Conservation (phyloP, 2,113 vertebrate genomes). For the Sterna hirundo region DNA sequence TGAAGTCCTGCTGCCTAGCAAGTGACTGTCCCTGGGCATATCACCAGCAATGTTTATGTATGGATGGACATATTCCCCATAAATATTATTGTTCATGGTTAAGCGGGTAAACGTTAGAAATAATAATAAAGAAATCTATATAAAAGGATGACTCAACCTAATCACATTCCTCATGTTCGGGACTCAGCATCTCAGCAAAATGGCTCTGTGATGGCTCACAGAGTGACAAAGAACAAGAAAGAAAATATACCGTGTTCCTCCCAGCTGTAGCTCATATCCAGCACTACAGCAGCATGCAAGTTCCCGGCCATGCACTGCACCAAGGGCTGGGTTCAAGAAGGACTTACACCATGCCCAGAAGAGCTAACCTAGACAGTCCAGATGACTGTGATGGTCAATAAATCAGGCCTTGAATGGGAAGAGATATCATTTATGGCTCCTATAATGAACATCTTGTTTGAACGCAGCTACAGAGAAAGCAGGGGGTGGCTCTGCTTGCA, state of each 20-base stretch:
- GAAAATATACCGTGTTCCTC: not conserved
- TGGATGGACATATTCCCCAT: not conserved
- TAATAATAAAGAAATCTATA: not conserved
- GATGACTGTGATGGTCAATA: not conserved
- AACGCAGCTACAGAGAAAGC: not conserved
- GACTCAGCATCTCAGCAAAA: not conserved
- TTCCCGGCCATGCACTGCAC: fast-evolving
- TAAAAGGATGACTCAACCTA: not conserved
- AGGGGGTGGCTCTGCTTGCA: not conserved
- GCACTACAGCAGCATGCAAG: not conserved
- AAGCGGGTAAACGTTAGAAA: slow-evolving; percentile 7
- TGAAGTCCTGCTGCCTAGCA: not conserved
- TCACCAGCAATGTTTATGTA: not conserved
- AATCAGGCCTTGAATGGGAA: not conserved
- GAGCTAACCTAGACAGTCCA: not conserved
- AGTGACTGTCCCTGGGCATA: not conserved
- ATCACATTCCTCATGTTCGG: not conserved
- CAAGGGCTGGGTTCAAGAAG: not conserved
- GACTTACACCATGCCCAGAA: not conserved
- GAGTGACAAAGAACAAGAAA: not conserved
- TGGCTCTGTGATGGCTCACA: not conserved
- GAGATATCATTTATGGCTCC: not conserved
- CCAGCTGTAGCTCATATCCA: not conserved
- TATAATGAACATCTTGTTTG: not conserved
- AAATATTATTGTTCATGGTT: not conserved